Conservation (phyloP, 2,888 invertebrate genomes). For the Epinotia bilunana region DNA sequence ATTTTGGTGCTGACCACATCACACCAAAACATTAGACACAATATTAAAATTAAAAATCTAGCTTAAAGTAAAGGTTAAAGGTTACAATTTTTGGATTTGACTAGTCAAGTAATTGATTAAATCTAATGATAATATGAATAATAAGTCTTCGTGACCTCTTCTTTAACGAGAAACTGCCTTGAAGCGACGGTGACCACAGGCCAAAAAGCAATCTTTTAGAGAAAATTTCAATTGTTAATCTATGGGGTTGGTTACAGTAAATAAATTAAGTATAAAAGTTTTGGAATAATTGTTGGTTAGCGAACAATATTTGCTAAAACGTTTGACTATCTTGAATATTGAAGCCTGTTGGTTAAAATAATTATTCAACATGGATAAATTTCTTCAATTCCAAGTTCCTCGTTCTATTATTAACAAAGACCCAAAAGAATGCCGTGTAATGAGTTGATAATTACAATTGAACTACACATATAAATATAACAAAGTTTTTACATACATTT, state of each 20-base stretch:
- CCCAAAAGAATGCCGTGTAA: too few relatives aligned
- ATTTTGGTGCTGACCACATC: constrained; percentile 19
- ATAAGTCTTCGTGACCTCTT: constrained; percentile 24
- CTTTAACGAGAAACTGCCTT: constrained; percentile 39
- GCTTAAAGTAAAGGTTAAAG: neutral
- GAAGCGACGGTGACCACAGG: constrained; percentile 3
- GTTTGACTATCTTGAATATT: constrained; percentile 4
- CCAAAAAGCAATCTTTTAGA: constrained; percentile 15
- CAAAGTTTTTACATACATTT: too few relatives aligned
- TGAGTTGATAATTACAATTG: neutral
- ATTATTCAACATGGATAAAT: neutral
- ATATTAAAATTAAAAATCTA: constrained; percentile 4
- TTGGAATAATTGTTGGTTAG: constrained; percentile 25
- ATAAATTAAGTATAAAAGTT: constrained; percentile 25
- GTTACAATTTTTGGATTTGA: constrained; percentile 29
- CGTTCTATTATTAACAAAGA: too few relatives aligned
- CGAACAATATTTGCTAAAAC: constrained; percentile 17
- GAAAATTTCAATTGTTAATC: constrained; percentile 8
- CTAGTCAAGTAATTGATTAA: constrained; percentile 24
- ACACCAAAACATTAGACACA: constrained; percentile 22
- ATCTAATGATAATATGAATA: constrained; percentile 4
- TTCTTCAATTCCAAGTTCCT: too few relatives aligned
- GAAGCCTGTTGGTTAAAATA: neutral
- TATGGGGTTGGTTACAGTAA: constrained; percentile 18
- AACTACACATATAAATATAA: neutral